Evolutionary conservation across 2,113 vertebrate species (phyloP), one percentile per base, ranked within the genome.

Genomic region (Sardina pilchardus): DNA sequence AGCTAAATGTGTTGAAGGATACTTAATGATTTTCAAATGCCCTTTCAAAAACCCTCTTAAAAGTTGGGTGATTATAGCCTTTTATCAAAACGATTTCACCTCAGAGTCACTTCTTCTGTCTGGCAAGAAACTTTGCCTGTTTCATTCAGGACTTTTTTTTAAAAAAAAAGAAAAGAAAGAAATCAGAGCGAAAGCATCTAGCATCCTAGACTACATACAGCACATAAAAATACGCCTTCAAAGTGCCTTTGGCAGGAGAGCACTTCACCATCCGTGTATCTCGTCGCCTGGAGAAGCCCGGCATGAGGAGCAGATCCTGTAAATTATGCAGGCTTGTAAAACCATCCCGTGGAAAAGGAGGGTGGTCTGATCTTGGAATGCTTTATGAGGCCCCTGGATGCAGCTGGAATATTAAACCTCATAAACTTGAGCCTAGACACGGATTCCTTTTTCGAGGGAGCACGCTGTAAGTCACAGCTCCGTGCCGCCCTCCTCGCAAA

Each of bases 271-370:
- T 67, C 59, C 10, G n/a, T 10, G n/a, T 6, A 59, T 59, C 53
- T 59, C 7, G 2, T 47, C 45, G 45, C 16, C 4, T 17, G 17
- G 50, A 53, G 50, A 19, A 17, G 17, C 5, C n/a, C 26, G 24
- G n/a, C 59, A 4, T 30, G 59, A 24, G 6, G n/a, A 26, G 59
- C 21, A 67, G 24, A 34, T 71, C 0, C 63, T 30, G 63, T 71
- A 71, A 71, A 71, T 71, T 34, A 71, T 30, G 63, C 30, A 71
- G n/a, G 63, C 63, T 71, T 71, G 63, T 71, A 71, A 71, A 71
- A 10, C 63, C 63, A 34, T 34, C 63, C 26, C 63, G 26, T 71
- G 63, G 26, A 1, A 16, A 53, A 34, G 63, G 63, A 71, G 63
- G 63, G 63, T 71, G 63, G 63, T 71, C 63, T 71, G 63, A 71